Evolutionary conservation across 1,140 invertebrate genomes (phyloP), one percentile per base, ranked within the genome.

Genomic region (Lepidurus packardi): DNA sequence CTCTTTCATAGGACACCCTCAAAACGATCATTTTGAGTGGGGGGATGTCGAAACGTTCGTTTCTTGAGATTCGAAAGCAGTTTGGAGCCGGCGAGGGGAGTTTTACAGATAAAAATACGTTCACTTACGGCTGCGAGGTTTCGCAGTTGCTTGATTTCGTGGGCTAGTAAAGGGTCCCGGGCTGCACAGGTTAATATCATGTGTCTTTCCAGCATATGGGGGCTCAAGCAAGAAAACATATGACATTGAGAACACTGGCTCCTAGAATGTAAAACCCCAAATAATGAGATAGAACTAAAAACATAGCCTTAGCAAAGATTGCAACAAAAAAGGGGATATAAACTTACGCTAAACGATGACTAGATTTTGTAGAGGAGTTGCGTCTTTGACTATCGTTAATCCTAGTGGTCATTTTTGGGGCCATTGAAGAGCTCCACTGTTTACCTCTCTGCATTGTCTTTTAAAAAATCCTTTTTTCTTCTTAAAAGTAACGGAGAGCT

Each of bases 111-210:
- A 7, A 65, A 65, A n/a, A 21, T 13, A 21, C 7, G 53, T 16
- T 21, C 53, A 65, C 53, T 65, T 65, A 65, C 53, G 53, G 16
- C 53, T 65, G 53, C 53, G 16, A 65, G 53, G 21, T 65, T 65
- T 65, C 53, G 53, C 9, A 65, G 53, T 65, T 65, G 9, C 21
- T 65, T 65, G 16, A 65, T 65, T 16, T 65, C 53, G 21, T 65
- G 13, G 53, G 53, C 53, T 13, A 65, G 53, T 11, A 65, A 21
- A 65, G 53, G 53, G 21, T 65, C 53, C 8, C 53, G 53, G 21
- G 53, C 53, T 65, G 53, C 21, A 9, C 53, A 65, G 53, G 53
- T 65, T 65, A 65, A 65, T 65, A 65, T 65, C 53, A 65, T 65
- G 53, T 65, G 53, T 21, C 13, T 65, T 65, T 65, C 53, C 6